phyloP scores from a whole-genome alignment of 1,140 invertebrate genomes.

The Cydia splendana region DNA sequence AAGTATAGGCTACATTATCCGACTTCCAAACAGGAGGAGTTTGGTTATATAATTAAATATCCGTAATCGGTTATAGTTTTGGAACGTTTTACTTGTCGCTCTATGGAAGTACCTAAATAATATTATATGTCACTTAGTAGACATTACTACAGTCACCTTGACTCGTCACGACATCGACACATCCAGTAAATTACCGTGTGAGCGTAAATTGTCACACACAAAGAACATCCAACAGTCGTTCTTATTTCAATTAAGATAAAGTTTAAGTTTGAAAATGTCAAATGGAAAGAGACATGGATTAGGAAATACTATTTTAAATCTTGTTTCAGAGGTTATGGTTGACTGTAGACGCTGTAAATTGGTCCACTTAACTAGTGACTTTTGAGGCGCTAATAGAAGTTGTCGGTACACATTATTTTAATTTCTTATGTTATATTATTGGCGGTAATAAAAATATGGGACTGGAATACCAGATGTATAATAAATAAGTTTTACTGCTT shows the following conservation, averaged over 20 bases:
- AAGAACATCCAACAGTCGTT: background rate
- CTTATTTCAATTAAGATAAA: background rate
- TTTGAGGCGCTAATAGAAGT: background rate
- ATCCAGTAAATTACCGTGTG: background rate
- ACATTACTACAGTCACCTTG: slow-evolving; percentile 16
- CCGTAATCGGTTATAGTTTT: background rate
- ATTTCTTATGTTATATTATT: no score
- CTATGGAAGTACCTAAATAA: background rate
- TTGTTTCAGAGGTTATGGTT: background rate
- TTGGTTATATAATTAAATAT: no score
- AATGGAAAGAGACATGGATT: no score
- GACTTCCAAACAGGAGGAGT: no score
- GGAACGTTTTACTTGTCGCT: no score
- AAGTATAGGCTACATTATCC: no score
- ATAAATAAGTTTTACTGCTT: no score
- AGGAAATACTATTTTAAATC: background rate
- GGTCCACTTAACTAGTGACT: no score
- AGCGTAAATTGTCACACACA: slow-evolving; percentile 15
- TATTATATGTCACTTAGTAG: slow-evolving; percentile 3
- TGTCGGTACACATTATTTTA: background rate
- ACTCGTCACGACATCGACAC: background rate
- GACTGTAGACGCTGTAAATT: background rate
- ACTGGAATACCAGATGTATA: no score
- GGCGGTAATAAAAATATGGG: no score
- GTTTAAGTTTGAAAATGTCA: background rate